Evolutionary conservation across 2,113 vertebrate genomes (phyloP), one percentile per base, ranked within the genome.

Genomic region (Picathartes gymnocephalus): DNA sequence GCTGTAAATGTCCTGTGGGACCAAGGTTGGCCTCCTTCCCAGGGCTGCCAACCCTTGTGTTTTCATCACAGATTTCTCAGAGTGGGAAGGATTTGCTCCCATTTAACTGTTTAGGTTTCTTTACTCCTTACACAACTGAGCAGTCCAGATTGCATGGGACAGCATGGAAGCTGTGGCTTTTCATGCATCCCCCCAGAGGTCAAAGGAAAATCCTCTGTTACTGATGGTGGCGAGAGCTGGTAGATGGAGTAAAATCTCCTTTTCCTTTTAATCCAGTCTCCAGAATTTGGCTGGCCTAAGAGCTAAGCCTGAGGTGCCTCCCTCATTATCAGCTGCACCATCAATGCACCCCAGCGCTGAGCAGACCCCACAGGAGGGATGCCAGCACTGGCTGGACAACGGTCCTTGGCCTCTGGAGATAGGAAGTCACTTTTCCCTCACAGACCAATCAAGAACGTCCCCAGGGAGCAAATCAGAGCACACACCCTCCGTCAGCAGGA

Each of bases 311-410:
- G 3, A 79, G 28, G 18, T 68, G 9, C n/a, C 74, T 68, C 3
- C 22, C 19, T 5, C 31, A n/a, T 22, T 14, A 47, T 33, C 39
- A 78, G 51, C 60, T 79, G 17, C 30, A 25, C 5, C 27, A 79
- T 37, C 28, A 74, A 7, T 24, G 60, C 10, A 16, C 6, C 44
- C 15, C 39, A 71, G 7, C 19, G 44, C 33, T 64, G 69, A 51
- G 20, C 28, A 69, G 40, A 60, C 4, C 40, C 22, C 37, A 54
- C 0, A 3, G 45, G 61, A 19, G 10, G 16, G n/a, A 51, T 22
- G 19, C 39, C 51, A 87, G 31, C 6, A 5, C 37, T 2, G 0
- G 13, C 13, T 60, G n/a, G 25, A 30, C n/a, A 35, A 5, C 0
- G 0, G 25, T n/a, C 47, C 42, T 62, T 23, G 8, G 33, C 13